Conservation (phyloP, 92 coral and sea anemone genomes). For the Zoanthus sociatus region DNA sequence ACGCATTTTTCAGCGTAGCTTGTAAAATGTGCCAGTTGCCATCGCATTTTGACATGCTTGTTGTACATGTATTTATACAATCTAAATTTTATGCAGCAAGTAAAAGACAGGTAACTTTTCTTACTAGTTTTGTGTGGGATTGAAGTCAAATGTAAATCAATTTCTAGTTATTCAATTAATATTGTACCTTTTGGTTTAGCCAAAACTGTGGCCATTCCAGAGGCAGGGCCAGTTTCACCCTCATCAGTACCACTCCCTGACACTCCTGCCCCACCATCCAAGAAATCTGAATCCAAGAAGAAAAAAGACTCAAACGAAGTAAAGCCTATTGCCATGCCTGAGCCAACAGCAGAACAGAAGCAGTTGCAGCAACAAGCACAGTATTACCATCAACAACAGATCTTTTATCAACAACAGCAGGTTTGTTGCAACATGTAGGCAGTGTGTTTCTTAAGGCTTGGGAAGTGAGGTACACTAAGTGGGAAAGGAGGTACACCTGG, state of each 20-base stretch:
- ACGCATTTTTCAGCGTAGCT: no score
- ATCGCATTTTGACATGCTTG: no score
- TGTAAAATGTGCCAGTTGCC: no score
- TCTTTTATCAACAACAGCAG: conserved; percentile 71
- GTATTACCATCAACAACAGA: conserved; percentile 78
- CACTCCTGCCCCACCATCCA: conserved; percentile 87
- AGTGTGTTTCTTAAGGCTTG: no score
- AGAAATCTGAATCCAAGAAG: conserved; percentile 52
- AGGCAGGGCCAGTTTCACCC: conserved; percentile 84
- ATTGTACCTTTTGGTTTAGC: neutral
- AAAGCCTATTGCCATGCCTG: conserved; percentile 76
- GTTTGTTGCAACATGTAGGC: neutral
- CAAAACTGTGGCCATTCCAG: conserved; percentile 61
- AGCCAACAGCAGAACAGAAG: conserved; percentile 89
- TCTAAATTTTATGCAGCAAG: no score
- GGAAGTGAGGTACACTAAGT: no score
- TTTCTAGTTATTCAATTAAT: neutral
- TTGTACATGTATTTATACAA: no score
- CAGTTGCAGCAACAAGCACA: conserved; percentile 88
- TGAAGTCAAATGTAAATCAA: neutral
- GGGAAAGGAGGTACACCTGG: no score
- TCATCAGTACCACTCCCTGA: conserved; percentile 96
- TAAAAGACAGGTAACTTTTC: no score
- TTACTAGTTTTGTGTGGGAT: no score
- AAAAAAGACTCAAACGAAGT: conserved; percentile 67